These are phyloP conservation scores for Micropterix aruncella DNA, from an alignment of 2,888 invertebrate species.

Conservation along the genomic window DNA sequence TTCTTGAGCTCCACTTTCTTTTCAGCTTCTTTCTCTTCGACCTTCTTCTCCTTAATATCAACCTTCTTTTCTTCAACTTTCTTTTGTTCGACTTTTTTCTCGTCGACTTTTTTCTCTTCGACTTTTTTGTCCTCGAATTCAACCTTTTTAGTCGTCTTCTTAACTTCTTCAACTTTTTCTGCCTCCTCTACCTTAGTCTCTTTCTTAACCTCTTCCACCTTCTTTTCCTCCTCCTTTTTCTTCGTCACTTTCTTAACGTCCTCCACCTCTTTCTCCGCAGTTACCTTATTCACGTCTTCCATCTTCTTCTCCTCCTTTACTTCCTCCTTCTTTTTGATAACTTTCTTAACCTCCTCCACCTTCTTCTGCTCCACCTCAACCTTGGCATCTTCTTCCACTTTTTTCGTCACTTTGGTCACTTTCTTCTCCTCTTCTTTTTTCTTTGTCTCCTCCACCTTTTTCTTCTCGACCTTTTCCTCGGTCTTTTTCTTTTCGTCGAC, in stretches of 20 bases:
- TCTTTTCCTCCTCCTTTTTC: constrained; percentile 17
- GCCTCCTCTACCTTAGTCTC: constrained; percentile 34
- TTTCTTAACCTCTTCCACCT: constrained; percentile 21
- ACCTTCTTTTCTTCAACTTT: constrained; percentile 14
- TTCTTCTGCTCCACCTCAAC: constrained; percentile 36
- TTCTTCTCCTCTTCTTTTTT: constrained; percentile 16
- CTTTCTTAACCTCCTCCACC: constrained; percentile 28
- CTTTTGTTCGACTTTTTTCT: constrained; percentile 29
- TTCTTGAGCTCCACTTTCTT: constrained; percentile 38
- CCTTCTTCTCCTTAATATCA: constrained; percentile 30
- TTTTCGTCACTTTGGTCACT: constrained; percentile 14
- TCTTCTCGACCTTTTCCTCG: constrained; percentile 15
- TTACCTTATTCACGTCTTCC: constrained; percentile 14
- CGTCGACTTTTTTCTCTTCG: constrained; percentile 21
- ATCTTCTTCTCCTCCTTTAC: constrained; percentile 24
- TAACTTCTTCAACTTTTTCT: constrained; percentile 29
- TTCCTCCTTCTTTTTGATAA: constrained; percentile 13
- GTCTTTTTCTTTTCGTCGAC: constrained; percentile 33
- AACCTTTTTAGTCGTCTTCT: constrained; percentile 18
- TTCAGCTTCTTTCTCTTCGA: constrained; percentile 32
- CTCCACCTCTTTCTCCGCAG: constrained; percentile 31
- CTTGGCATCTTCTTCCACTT: constrained; percentile 21
- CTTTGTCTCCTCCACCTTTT: constrained; percentile 16
- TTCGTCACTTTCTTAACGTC: constrained; percentile 22
- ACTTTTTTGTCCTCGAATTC: constrained; percentile 19